Evolutionary conservation across 2,113 vertebrate species (phyloP), one percentile per base, ranked within the genome.

Genomic region (Lepus timidus): DNA sequence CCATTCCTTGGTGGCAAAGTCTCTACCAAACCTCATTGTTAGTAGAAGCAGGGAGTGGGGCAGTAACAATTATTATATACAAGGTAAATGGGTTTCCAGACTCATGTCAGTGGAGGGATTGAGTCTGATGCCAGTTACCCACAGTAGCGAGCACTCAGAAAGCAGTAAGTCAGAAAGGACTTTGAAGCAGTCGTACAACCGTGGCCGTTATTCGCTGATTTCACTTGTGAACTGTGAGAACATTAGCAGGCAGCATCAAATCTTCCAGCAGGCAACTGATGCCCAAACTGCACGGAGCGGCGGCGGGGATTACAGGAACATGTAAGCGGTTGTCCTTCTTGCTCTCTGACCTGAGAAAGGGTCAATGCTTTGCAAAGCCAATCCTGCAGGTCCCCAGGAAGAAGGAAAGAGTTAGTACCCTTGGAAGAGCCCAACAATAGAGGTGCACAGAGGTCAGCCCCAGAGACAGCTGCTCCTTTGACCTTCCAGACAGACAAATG

Each of bases 1-100:
- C 84, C 81, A 96, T 85, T 96, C 85, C 55, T 95, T 97, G 97
- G 49, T 88, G 95, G 75, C 91, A 91, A 97, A 97, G 71, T 85
- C 33, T 96, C 92, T 82, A 51, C 80, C 39, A 39, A 94, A 94
- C 73, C 16, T 51, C 62, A 86, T 93, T 95, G 93, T 96, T 96
- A 95, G 94, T 91, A 96, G 97, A 93, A 94, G 52, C 81, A 31
- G 29, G 64, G 94, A 93, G 36, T 80, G 25, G 55, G 89, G 52
- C 95, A 97, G 94, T 90, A 90, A 58, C 73, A 93, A 94, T 83
- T 88, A 94, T 92, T 61, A 52, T 62, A 80, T 58, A 31, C 82
- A 23, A 17, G 95, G 87, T 4, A 83, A 1, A 87, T 95, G 93
- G 97, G 58, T 75, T 96, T 8, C 0, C 13, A 93, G 97, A 95